phyloP scores from a whole-genome alignment of 2,797 vertebrate genomes.

The Mus minutoides region DNA sequence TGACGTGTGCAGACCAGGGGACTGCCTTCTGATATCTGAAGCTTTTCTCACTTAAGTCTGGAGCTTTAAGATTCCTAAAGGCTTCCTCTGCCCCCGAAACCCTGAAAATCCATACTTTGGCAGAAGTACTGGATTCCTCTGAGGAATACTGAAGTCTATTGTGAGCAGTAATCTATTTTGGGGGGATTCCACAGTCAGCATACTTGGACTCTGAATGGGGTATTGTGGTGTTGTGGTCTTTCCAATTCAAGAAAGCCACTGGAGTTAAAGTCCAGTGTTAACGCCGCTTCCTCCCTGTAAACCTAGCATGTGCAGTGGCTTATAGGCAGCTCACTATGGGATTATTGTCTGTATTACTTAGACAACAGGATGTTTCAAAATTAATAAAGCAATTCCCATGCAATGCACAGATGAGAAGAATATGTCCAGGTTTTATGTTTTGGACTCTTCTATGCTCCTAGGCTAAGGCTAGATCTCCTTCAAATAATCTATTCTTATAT shows the following conservation, averaged over 20 bases:
- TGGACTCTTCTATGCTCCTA: neutral
- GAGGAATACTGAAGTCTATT: conserved; percentile 22
- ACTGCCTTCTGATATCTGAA: neutral
- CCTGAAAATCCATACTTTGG: conserved; percentile 6
- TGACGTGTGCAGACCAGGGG: neutral
- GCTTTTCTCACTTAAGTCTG: neutral
- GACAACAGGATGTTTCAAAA: neutral
- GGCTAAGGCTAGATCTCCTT: neutral
- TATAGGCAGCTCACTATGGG: neutral
- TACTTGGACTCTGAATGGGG: neutral
- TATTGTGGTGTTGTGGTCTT: conserved; percentile 25
- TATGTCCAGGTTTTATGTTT: neutral
- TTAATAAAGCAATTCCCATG: conserved; percentile 26
- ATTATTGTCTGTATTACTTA: conserved; percentile 6
- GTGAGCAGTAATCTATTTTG: conserved; percentile 44
- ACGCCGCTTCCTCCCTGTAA: neutral
- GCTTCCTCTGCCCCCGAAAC: neutral
- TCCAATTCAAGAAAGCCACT: neutral
- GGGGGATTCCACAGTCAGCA: neutral
- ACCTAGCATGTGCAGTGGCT: neutral
- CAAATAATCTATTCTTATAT: neutral
- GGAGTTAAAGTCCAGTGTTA: neutral
- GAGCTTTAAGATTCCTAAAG: neutral
- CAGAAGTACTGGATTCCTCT: conserved; percentile 44
- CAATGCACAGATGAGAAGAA: neutral